Percentiles rank a stretch among this genome's conserved stretches.
Evolutionary conservation across 1,140 invertebrate species (phyloP).

Genomic region (Neomicropteryx cornuta): DNA sequence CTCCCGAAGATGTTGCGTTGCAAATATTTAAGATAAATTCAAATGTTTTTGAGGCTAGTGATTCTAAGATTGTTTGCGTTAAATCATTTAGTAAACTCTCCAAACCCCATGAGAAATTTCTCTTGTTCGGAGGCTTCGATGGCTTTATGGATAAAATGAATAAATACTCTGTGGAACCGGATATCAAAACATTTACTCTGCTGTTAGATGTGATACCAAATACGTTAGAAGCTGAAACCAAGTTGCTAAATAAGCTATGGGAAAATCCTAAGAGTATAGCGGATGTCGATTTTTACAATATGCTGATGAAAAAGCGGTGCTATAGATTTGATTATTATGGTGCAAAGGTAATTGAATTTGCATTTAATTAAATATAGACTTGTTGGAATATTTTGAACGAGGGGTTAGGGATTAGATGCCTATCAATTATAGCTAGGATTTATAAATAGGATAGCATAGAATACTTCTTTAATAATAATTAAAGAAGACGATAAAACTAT

Average conservation of each 20-base stretch:
- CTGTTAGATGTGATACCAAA: conserved; percentile 61
- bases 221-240: conserved; percentile 50
- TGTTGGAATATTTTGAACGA: conserved; percentile 5
- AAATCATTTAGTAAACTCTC: no score
- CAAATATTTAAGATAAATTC: no score
- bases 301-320: conserved; percentile 70
- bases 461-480: conserved; percentile 12
- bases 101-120: conserved; percentile 52
- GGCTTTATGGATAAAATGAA: conserved; percentile 68
- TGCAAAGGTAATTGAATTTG: conserved; percentile 48
- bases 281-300: conserved; percentile 78
- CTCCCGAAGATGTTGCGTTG: no score
- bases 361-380: conserved; percentile 7
- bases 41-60: no score
- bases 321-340: conserved; percentile 49
- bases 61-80: no score
- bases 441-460: no score
- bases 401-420: no score
- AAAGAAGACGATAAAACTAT: conserved; percentile 5
- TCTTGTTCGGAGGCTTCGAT: conserved; percentile 67
- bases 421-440: no score
- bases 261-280: conserved; percentile 44
- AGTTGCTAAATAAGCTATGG: conserved; percentile 49
- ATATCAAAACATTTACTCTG: conserved; percentile 69
- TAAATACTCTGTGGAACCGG: conserved; percentile 49